A percentile compares a stretch with the other conserved stretches of the same genome.
Evolutionary conservation across 2,797 vertebrate genomes (phyloP).

Genomic region (Alca torda): DNA sequence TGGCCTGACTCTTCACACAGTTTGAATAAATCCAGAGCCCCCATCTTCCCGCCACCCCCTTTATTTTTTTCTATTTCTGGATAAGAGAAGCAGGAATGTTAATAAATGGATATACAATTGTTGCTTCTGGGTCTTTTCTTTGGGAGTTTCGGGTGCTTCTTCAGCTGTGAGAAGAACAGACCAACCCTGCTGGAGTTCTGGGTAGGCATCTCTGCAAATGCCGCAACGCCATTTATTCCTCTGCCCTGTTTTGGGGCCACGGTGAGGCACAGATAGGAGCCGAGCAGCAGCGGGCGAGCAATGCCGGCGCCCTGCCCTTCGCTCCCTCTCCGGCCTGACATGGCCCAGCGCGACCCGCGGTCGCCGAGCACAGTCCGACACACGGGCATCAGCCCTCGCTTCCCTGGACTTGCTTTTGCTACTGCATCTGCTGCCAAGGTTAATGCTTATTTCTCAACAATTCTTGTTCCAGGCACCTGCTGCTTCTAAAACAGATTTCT

Average conservation of each 20-base stretch:
- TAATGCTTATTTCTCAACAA: neutral
- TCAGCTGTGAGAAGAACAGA: neutral
- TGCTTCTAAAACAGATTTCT: neutral
- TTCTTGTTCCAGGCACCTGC: neutral
- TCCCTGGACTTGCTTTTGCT: rapidly evolving
- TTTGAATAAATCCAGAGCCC: neutral
- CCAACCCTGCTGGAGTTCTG: neutral
- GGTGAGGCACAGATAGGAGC: rapidly evolving
- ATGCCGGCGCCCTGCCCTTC: rapidly evolving
- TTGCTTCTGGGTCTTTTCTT: neutral
- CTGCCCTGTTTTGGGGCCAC: neutral
- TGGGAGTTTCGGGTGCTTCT: neutral
- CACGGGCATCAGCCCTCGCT: rapidly evolving
- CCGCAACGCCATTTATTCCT: rapidly evolving
- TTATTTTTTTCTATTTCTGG: neutral
- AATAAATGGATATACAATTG: neutral
- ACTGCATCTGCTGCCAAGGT: neutral
- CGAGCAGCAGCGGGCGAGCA: neutral
- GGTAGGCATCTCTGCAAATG: neutral
- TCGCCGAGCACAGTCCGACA: rapidly evolving
- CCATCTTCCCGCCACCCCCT: too few species aligned
- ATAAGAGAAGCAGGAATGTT: neutral
- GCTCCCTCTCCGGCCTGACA: rapidly evolving
- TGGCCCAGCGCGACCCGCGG: rapidly evolving
- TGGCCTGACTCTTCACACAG: neutral